These are phyloP conservation scores for Chinchilla lanigera DNA, from an alignment of 2,113 vertebrate genomes.

Conservation along the genomic window DNA sequence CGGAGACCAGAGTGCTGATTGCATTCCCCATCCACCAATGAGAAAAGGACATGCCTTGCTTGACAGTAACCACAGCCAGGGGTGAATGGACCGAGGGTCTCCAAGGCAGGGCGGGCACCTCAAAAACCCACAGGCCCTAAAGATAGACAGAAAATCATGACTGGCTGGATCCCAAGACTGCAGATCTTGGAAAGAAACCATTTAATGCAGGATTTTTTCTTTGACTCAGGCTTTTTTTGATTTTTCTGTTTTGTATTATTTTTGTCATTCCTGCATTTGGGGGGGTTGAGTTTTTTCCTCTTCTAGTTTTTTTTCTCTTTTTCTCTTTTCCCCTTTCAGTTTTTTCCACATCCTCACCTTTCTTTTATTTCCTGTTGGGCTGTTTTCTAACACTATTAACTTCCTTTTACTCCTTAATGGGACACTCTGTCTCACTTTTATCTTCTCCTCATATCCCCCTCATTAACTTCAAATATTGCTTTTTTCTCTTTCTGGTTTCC, in stretches of 20 bases:
- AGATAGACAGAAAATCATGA: background rate
- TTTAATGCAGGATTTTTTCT: background rate
- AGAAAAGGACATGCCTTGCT: background rate
- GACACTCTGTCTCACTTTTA: background rate
- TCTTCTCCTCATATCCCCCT: background rate
- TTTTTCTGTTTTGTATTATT: background rate
- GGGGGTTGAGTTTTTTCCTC: background rate
- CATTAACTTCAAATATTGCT: background rate
- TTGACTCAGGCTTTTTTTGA: background rate
- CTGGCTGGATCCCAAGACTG: background rate
- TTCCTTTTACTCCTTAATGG: background rate
- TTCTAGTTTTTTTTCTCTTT: background rate
- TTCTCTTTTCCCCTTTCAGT: background rate
- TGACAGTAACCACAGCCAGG: background rate
- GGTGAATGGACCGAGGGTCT: background rate
- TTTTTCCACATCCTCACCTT: background rate
- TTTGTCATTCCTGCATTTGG: background rate
- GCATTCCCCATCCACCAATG: background rate
- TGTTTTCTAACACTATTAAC: background rate
- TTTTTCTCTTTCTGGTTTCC: background rate
- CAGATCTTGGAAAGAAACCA: background rate
- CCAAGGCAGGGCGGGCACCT: background rate
- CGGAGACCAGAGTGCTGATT: background rate
- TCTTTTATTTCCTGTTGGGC: background rate
- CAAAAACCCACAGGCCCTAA: background rate